Evolutionary conservation across 2,113 vertebrate genomes (phyloP).

Genomic region (Peromyscus maniculatus): DNA sequence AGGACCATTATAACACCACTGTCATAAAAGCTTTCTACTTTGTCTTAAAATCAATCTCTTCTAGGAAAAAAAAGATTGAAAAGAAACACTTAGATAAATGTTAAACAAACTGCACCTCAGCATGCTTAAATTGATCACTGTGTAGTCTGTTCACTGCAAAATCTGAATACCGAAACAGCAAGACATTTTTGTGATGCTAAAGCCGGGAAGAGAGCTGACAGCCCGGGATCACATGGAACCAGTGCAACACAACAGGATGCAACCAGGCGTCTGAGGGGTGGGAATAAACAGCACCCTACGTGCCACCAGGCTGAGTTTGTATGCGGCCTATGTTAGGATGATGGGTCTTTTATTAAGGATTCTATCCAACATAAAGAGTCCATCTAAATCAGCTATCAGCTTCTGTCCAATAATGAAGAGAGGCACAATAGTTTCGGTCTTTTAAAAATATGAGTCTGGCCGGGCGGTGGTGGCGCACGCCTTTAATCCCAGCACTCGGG

Average conservation of each 20-base stretch:
- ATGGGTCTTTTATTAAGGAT: constrained; percentile 1
- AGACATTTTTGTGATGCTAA: background rate
- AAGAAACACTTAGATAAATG: constrained; percentile 25
- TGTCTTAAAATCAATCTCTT: constrained; percentile 59
- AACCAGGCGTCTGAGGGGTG: background rate
- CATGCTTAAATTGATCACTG: constrained; percentile 26
- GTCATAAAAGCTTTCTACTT: constrained; percentile 50
- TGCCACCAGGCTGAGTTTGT: background rate
- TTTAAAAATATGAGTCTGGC: constrained; percentile 47
- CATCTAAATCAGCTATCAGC: background rate
- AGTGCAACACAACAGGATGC: background rate
- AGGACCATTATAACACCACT: constrained; percentile 48
- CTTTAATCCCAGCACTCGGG: background rate
- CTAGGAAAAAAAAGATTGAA: background rate
- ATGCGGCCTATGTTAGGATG: background rate
- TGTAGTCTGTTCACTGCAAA: constrained; percentile 34
- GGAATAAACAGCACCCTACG: background rate
- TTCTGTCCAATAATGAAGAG: background rate
- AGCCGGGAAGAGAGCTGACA: background rate
- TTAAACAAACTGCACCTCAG: constrained; percentile 21
- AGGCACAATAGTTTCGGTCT: constrained; percentile 37
- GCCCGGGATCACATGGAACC: background rate
- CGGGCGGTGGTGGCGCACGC: no score
- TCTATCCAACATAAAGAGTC: background rate
- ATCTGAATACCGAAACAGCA: background rate